Evolutionary conservation across 2,888 invertebrate species (phyloP).

Genomic region (Rotaria socialis): DNA sequence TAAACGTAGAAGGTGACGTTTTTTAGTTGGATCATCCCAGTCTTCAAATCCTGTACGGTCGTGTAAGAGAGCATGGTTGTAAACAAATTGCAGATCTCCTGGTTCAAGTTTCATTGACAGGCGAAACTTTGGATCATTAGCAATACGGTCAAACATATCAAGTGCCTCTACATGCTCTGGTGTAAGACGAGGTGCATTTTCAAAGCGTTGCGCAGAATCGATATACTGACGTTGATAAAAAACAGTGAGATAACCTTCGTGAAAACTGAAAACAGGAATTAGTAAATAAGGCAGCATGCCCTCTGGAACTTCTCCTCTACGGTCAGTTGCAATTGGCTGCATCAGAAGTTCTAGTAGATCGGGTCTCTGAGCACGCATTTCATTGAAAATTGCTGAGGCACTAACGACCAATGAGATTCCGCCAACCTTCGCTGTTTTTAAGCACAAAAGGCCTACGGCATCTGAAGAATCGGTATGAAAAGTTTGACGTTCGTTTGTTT

Average conservation of each 20-base stretch:
- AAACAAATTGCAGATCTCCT: background rate
- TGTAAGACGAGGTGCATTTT: background rate
- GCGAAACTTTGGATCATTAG: background rate
- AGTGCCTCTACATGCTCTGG: background rate
- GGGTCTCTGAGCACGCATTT: background rate
- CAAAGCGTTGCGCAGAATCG: background rate
- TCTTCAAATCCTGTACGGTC: background rate
- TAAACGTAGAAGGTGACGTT: background rate
- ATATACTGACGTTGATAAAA: background rate
- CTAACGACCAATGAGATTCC: background rate
- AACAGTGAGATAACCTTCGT: background rate
- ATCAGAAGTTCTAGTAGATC: background rate
- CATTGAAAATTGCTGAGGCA: background rate
- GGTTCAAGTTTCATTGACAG: background rate
- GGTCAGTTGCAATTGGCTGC: background rate
- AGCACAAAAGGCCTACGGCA: background rate
- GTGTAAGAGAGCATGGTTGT: background rate
- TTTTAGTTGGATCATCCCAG: background rate
- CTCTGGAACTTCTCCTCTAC: background rate
- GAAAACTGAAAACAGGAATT: background rate
- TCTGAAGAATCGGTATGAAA: background rate
- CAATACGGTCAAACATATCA: background rate
- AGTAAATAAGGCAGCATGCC: background rate
- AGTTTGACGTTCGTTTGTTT: background rate
- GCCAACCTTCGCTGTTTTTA: background rate